Evolutionary conservation across 2,888 invertebrate genomes (phyloP), one percentile per base, ranked within the genome.

Genomic region (Mechanitis messenoides): DNA sequence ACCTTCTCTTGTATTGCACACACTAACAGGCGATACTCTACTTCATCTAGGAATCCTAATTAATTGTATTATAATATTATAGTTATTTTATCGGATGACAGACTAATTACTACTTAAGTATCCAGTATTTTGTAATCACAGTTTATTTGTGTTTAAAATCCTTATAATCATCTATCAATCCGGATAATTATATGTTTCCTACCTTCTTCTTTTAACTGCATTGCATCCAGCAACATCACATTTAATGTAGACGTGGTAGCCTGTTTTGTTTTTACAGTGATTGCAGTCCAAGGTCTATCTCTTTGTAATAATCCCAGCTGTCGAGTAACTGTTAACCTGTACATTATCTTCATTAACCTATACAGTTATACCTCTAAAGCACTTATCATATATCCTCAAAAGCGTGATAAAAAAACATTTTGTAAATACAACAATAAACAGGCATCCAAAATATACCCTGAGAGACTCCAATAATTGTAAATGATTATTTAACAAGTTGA

Each of bases 251-350:
- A 90, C 0, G 92, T 87, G 54, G 92, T 91, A 0, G 93, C 93
- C 69, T 93, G 93, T 4, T 91, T 80, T 0, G 93, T 93, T 76
- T 93, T 93, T 56, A 93, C 92, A 0, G 93, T 92, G 57, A 93
- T 91, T 1, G 93, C 93, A 0, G 93, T 92, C 87, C 91, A 91
- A 0, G 92, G 92, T 2, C 91, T 79, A 59, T 92, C 90, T 1
- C 91, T 84, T 69, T 93, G 92, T 0, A 93, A 76, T 28, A 92
- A 67, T 0, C 91, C 91, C 5, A 92, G 74, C 68, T 91, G 88
- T 5, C 89, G 80, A 0, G 91, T 88, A 20, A 91, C 87, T 6
- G 80, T 74, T 64, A 91, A 72, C 64, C 91, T 87, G 42, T 2
- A 53, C 28, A 31, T 50, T 2, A 31, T 12, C 47, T 50, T 28